Percentiles rank a stretch among this genome's conserved stretches.
Evolutionary conservation across 2,797 vertebrate species (phyloP).

Genomic region (Pseudotriccus pelzelni): DNA sequence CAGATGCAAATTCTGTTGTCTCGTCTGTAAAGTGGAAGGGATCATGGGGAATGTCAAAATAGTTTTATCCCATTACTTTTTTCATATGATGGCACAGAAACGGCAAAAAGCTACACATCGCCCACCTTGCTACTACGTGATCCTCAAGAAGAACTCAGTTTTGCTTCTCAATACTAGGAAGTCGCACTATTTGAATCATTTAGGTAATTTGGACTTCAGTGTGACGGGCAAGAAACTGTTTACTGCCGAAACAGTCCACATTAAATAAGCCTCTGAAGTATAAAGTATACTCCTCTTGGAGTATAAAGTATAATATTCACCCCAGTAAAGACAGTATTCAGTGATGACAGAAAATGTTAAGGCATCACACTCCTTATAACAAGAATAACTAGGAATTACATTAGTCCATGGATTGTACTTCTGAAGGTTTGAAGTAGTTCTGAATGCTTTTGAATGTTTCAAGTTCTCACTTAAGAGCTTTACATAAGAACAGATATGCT

Average conservation of each 20-base stretch:
- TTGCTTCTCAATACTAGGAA: not conserved
- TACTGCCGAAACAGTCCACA: not conserved
- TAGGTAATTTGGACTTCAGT: not conserved
- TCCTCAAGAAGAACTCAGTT: not conserved
- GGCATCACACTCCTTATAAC: not conserved
- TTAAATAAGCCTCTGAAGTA: not conserved
- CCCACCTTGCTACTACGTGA: accelerated
- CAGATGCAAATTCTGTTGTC: not conserved
- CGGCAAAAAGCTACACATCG: not conserved
- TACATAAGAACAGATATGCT: not conserved
- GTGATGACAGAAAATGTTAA: not conserved
- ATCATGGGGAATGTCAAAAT: accelerated
- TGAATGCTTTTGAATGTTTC: not conserved
- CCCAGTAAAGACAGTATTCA: not conserved
- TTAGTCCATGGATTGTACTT: not conserved
- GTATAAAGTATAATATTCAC: not conserved
- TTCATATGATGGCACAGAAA: not conserved
- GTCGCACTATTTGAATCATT: not conserved
- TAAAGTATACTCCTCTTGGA: too few species aligned
- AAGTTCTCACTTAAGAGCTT: not conserved
- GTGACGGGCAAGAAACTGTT: not conserved
- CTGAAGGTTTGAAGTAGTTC: not conserved
- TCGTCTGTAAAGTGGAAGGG: accelerated
- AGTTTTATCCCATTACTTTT: not conserved
- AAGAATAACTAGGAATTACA: not conserved